phyloP scores from a whole-genome alignment of 2,888 invertebrate species.

The Venustoraphidia nigricollis region DNA sequence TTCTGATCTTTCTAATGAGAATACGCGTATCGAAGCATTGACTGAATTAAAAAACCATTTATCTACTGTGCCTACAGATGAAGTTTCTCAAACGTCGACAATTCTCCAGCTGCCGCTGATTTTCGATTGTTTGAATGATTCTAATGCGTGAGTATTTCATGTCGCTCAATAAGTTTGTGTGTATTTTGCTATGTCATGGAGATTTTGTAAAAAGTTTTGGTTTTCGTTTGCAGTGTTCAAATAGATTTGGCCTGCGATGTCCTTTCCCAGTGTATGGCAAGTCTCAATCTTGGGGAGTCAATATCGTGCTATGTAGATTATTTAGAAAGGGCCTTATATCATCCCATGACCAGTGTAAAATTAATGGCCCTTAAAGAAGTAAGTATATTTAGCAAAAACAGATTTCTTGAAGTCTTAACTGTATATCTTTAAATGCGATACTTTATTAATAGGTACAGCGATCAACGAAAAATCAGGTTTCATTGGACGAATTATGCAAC shows the following conservation, averaged over 20 bases:
- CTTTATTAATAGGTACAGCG: constrained; percentile 12
- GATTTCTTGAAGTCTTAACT: neutral
- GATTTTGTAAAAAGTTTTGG: constrained; percentile 6
- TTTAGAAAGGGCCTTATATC: constrained; percentile 43
- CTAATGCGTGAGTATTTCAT: constrained; percentile 26
- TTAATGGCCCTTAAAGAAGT: constrained; percentile 49
- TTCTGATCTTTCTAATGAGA: constrained; percentile 28
- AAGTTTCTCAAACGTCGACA: constrained; percentile 25
- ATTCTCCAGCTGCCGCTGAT: constrained; percentile 39
- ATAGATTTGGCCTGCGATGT: constrained; percentile 48
- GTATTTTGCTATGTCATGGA: neutral
- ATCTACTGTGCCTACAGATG: constrained; percentile 23
- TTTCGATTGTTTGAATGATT: constrained; percentile 45
- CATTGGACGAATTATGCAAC: constrained; percentile 19
- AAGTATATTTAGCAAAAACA: constrained; percentile 7
- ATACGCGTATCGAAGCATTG: constrained; percentile 28
- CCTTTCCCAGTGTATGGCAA: constrained; percentile 44
- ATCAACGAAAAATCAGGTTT: constrained; percentile 18
- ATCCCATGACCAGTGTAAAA: constrained; percentile 45
- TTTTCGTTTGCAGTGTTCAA: constrained; percentile 32
- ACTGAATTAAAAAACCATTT: constrained; percentile 30
- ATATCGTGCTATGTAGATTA: constrained; percentile 40
- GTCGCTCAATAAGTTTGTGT: constrained; percentile 3
- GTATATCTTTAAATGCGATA: neutral
- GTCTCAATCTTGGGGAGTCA: constrained; percentile 42